Evolutionary conservation across 64 coral and sea anemone species (phyloP).

Genomic region (Montipora foliosa): DNA sequence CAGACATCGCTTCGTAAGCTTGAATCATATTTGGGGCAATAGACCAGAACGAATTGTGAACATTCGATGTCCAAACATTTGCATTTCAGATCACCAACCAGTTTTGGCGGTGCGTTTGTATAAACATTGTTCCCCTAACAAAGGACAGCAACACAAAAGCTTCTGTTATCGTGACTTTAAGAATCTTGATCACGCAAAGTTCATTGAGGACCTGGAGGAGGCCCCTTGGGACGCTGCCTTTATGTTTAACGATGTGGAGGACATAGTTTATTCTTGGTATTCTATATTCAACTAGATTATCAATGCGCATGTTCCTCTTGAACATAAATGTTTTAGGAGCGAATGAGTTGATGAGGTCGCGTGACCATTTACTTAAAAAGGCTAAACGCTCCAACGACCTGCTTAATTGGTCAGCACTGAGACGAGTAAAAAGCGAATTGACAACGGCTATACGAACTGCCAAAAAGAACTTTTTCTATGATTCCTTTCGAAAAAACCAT

Average conservation of each 20-base stretch:
- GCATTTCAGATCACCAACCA: no score
- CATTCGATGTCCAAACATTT: no score
- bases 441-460: conserved; percentile 10
- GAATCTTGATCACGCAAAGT: background rate
- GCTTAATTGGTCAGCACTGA: conserved; percentile 18
- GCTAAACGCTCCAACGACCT: no score
- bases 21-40: no score
- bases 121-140: no score
- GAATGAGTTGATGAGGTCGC: no score
- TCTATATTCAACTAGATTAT: background rate
- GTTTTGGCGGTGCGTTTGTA: no score
- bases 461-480: conserved; percentile 33
- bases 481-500: conserved; percentile 32
- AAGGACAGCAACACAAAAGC: background rate
- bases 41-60: no score
- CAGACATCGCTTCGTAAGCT: no score
- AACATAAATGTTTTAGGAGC: conserved; percentile 20
- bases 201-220: background rate
- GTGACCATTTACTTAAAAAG: no score
- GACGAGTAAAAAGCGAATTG: conserved; percentile 13
- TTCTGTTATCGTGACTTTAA: background rate
- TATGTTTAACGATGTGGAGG: conserved; percentile 37
- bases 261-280: conserved; percentile 48
- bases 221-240: conserved; percentile 9
- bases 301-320: conserved; percentile 6